Percentiles rank a stretch among this genome's conserved stretches.
phyloP scores from a whole-genome alignment of 2,113 vertebrate genomes.

The Synodontis membranacea region DNA sequence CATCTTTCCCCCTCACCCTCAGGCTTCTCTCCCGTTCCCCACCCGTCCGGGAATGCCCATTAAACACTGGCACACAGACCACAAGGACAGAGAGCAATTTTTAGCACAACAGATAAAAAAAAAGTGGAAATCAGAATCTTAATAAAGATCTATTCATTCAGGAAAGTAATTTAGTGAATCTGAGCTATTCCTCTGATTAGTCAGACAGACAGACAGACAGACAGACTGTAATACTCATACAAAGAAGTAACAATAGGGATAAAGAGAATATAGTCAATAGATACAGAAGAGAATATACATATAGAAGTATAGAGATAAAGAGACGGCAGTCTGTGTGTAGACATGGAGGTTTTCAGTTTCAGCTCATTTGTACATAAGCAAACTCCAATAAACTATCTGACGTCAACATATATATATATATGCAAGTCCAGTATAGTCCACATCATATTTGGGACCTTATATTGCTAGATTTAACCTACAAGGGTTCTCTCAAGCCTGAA shows the following conservation, averaged over 20 bases:
- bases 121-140: background rate
- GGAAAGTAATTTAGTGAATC: background rate
- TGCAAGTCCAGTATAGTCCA: background rate
- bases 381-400: too few species aligned
- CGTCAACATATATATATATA: background rate
- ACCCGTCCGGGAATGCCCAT: conserved; percentile 78
- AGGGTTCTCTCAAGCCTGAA: background rate
- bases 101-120: background rate
- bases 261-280: too few species aligned
- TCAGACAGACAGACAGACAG: background rate
- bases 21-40: conserved; percentile 79
- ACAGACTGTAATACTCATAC: too few species aligned
- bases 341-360: too few species aligned
- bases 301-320: too few species aligned
- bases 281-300: too few species aligned
- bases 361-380: too few species aligned
- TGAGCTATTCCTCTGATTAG: background rate
- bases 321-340: too few species aligned
- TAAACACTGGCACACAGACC: conserved; percentile 73
- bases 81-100: conserved; percentile 13
- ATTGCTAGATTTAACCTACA: background rate
- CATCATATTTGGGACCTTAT: background rate
- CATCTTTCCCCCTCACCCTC: conserved; percentile 82
- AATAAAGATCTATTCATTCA: background rate
- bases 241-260: too few species aligned